Evolutionary conservation across 2,113 vertebrate species (phyloP).

Genomic region (Cyrtonyx montezumae): DNA sequence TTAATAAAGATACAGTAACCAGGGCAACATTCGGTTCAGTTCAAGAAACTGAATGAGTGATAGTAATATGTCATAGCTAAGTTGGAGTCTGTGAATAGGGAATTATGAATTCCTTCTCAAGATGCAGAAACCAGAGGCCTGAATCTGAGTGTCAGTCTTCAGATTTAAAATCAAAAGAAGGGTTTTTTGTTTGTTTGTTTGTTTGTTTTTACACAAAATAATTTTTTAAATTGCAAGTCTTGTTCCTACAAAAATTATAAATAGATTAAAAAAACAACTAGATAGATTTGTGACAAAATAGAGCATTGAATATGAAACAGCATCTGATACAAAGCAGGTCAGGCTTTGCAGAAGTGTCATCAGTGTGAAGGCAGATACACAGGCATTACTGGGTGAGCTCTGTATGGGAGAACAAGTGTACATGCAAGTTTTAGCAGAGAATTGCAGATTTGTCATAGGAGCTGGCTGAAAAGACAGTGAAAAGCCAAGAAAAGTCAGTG

Average conservation of each 20-base stretch:
- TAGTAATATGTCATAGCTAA: neutral
- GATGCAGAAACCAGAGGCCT: neutral
- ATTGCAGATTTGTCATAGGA: neutral
- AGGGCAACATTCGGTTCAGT: neutral
- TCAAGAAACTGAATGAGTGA: neutral
- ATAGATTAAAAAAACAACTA: neutral
- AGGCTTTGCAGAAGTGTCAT: conserved; percentile 16
- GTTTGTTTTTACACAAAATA: neutral
- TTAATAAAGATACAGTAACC: neutral
- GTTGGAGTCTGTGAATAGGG: neutral
- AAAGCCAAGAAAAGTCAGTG: neutral
- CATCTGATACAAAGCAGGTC: neutral
- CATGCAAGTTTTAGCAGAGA: neutral
- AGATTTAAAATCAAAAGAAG: neutral
- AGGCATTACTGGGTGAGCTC: neutral
- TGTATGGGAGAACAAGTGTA: neutral
- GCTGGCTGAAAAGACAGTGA: neutral
- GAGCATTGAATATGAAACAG: neutral
- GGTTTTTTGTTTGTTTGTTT: neutral
- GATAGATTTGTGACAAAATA: neutral
- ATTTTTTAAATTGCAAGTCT: neutral
- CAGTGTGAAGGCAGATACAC: neutral
- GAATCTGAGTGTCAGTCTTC: neutral
- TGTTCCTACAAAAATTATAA: neutral
- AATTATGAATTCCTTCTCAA: neutral